phyloP scores from a whole-genome alignment of 2,888 invertebrate genomes.

The Epiperipatus broadwayi region DNA sequence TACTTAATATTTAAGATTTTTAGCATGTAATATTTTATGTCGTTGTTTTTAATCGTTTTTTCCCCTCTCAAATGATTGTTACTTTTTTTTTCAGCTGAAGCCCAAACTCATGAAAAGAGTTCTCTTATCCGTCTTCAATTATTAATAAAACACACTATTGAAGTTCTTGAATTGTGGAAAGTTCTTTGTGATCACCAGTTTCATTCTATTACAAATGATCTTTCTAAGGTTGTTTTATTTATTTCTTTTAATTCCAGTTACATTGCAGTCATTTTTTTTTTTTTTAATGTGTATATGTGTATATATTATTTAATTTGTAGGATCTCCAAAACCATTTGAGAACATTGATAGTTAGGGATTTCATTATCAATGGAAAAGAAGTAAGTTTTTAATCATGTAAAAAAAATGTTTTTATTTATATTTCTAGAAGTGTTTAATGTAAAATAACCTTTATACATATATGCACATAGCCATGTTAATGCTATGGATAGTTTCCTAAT shows the following conservation, averaged over 20 bases:
- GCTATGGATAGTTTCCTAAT: too few species aligned
- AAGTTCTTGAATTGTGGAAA: slow-evolving; percentile 80
- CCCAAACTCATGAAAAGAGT: slow-evolving; percentile 27
- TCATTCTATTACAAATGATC: slow-evolving; percentile 21
- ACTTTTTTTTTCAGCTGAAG: slow-evolving; percentile 27
- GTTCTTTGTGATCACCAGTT: slow-evolving; percentile 36
- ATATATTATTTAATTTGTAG: slow-evolving; percentile 22
- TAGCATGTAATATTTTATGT: too few species aligned
- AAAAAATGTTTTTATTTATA: not conserved
- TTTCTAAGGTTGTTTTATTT: slow-evolving; percentile 24
- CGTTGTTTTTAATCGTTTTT: too few species aligned
- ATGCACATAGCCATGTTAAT: too few species aligned
- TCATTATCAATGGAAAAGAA: slow-evolving; percentile 57
- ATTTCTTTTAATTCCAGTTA: slow-evolving; percentile 4
- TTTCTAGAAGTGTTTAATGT: not conserved
- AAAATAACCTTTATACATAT: too few species aligned
- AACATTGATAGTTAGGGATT: slow-evolving; percentile 44
- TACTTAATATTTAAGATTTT: too few species aligned
- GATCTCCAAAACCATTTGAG: slow-evolving; percentile 40
- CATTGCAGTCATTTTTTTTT: slow-evolving; percentile 4
- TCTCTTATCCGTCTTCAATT: slow-evolving; percentile 19
- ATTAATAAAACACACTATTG: slow-evolving; percentile 34
- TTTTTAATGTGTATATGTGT: not conserved
- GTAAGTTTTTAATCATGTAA: slow-evolving; percentile 33
- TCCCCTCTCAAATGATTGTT: too few species aligned